A percentile compares a stretch with the other conserved stretches of the same genome.
phyloP scores from a whole-genome alignment of 2,888 invertebrate species.

The Napeogenes sylphis region DNA sequence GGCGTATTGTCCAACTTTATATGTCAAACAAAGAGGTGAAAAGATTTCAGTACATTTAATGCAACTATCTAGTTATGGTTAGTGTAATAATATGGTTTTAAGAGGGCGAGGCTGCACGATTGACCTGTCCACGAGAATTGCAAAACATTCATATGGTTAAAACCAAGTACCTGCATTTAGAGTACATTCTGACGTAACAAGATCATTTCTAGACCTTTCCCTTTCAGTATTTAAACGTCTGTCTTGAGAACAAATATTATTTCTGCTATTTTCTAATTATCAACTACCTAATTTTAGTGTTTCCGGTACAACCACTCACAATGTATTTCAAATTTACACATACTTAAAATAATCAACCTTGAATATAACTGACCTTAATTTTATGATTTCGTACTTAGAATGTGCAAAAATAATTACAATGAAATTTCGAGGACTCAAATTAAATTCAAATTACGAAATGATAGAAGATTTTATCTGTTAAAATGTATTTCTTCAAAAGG shows the following conservation, averaged over 20 bases:
- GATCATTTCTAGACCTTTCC: constrained; percentile 4
- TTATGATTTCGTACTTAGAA: background rate
- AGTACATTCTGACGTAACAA: constrained; percentile 1
- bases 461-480: no score
- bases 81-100: constrained; percentile 27
- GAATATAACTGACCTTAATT: background rate
- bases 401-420: background rate
- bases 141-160: constrained; percentile 36
- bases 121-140: constrained; percentile 58
- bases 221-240: constrained; percentile 1
- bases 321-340: background rate
- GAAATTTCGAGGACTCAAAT: no score
- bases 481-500: no score
- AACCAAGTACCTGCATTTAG: constrained; percentile 7
- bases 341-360: background rate
- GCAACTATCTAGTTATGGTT: constrained; percentile 25
- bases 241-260: background rate
- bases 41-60: constrained; percentile 23
- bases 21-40: constrained; percentile 22
- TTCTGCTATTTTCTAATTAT: no score
- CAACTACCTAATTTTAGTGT: background rate
- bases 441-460: no score
- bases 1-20: constrained; percentile 18
- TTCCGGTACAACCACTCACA: background rate
- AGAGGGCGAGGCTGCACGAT: constrained; percentile 46